Conservation (phyloP, 2,113 vertebrate species). For the Cinclus cinclus region DNA sequence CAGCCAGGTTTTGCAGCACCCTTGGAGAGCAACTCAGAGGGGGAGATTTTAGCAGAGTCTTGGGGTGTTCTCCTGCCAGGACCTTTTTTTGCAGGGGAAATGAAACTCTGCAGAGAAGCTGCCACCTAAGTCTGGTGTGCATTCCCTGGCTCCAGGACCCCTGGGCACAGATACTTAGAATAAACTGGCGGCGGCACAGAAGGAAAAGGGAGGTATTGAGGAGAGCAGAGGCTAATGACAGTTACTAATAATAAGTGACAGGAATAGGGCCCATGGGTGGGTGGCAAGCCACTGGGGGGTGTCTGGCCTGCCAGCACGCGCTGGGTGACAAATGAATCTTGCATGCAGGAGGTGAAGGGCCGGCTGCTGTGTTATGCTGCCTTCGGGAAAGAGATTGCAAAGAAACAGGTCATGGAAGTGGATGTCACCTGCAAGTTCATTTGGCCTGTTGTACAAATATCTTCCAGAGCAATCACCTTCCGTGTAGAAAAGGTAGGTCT, state of each 20-base stretch:
- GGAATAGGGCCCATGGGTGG: neutral
- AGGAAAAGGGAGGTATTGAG: neutral
- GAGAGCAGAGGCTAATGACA: neutral
- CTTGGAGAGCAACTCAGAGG: too few relatives aligned
- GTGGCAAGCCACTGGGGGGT: neutral
- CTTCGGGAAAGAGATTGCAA: conserved; percentile 70
- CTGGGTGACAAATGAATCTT: neutral
- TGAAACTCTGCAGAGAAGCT: too few relatives aligned
- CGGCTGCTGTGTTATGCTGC: conserved; percentile 79
- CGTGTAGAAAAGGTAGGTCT: conserved; percentile 79
- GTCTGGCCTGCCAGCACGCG: too few relatives aligned
- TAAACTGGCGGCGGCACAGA: neutral
- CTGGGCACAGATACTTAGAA: too few relatives aligned
- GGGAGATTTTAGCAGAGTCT: too few relatives aligned
- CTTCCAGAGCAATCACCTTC: conserved; percentile 79
- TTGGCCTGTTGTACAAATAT: conserved; percentile 77
- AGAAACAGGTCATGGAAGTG: conserved; percentile 74
- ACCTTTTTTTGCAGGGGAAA: too few relatives aligned
- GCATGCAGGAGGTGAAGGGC: conserved; percentile 78
- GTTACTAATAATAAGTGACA: neutral
- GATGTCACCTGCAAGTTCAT: conserved; percentile 84
- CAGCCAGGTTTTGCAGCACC: too few relatives aligned
- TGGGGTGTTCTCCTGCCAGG: too few relatives aligned
- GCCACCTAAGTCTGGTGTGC: too few relatives aligned
- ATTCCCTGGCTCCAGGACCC: too few relatives aligned